Conservation (phyloP, 2,888 invertebrate species). For the Malthinus seriepunctatus region DNA sequence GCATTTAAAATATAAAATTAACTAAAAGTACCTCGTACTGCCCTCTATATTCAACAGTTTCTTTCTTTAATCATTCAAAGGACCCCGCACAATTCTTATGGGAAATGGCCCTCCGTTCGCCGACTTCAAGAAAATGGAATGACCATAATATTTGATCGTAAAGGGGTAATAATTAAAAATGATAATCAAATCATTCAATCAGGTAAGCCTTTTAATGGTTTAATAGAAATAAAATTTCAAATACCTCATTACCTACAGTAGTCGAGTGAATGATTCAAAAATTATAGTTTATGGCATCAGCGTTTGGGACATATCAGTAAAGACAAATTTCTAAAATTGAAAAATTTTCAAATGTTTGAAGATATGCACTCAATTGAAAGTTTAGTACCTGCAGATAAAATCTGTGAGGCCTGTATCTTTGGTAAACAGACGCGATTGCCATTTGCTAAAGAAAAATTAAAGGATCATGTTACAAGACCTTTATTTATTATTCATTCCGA, state of each 20-base stretch:
- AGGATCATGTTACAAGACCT: conserved; percentile 23
- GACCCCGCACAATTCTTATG: too few species aligned
- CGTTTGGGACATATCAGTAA: conserved; percentile 40
- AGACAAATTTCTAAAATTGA: conserved; percentile 33
- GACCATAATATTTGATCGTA: conserved; percentile 39
- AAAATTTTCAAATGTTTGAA: conserved; percentile 38
- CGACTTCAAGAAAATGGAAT: conserved; percentile 39
- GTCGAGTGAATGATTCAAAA: not conserved
- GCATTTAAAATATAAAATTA: too few species aligned
- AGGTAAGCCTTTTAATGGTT: conserved; percentile 37
- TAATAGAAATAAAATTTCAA: conserved; percentile 30
- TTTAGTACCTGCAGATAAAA: conserved; percentile 13
- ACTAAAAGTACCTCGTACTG: too few species aligned
- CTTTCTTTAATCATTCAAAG: too few species aligned
- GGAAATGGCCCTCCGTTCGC: too few species aligned
- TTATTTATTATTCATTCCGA: conserved; percentile 22
- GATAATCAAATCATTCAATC: conserved; percentile 31
- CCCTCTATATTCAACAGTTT: too few species aligned
- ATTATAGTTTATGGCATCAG: conserved; percentile 40
- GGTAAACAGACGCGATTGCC: conserved; percentile 25
- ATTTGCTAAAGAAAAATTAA: conserved; percentile 17
- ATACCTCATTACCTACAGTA: not conserved
- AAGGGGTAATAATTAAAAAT: conserved; percentile 36
- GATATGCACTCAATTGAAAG: conserved; percentile 27
- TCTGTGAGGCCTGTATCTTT: conserved; percentile 26